Conservation (phyloP, 1,140 invertebrate genomes). For the Papilio aristodemus region DNA sequence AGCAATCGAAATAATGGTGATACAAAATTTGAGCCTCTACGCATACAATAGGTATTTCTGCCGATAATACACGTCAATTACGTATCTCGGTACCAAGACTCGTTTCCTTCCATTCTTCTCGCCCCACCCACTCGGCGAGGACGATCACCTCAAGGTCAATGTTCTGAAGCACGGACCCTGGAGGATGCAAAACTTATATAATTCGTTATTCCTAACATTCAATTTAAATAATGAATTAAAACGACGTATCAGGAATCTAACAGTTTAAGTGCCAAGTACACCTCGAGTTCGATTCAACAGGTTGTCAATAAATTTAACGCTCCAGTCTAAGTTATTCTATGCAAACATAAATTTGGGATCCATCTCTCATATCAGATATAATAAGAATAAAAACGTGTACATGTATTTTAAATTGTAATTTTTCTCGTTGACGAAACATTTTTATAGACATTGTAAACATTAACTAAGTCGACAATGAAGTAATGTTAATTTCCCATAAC, state of each 20-base stretch:
- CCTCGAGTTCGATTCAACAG: too few species aligned
- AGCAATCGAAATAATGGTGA: too few species aligned
- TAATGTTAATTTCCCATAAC: not conserved
- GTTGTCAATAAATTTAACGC: too few species aligned
- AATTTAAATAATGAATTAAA: too few species aligned
- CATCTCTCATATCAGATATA: too few species aligned
- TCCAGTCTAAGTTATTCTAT: too few species aligned
- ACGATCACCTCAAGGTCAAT: constrained; percentile 31
- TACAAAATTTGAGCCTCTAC: not conserved
- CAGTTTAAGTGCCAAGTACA: not conserved
- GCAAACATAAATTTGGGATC: too few species aligned
- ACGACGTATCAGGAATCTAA: not conserved
- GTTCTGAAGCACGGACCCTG: constrained; percentile 5
- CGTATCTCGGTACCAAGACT: constrained; percentile 6
- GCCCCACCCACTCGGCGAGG: constrained; percentile 22
- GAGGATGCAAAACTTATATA: constrained; percentile 11
- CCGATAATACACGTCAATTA: constrained; percentile 15
- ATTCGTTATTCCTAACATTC: not conserved
- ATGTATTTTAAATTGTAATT: not conserved
- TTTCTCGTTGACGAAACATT: not conserved
- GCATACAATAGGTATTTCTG: constrained; percentile 7
- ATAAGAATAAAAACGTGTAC: too few species aligned
- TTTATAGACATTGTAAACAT: not conserved
- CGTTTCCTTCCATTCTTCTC: constrained; percentile 28
- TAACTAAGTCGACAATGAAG: not conserved